These are phyloP conservation scores for Ptyas mucosa DNA, from an alignment of 2,113 vertebrate species.

Conservation along the genomic window DNA sequence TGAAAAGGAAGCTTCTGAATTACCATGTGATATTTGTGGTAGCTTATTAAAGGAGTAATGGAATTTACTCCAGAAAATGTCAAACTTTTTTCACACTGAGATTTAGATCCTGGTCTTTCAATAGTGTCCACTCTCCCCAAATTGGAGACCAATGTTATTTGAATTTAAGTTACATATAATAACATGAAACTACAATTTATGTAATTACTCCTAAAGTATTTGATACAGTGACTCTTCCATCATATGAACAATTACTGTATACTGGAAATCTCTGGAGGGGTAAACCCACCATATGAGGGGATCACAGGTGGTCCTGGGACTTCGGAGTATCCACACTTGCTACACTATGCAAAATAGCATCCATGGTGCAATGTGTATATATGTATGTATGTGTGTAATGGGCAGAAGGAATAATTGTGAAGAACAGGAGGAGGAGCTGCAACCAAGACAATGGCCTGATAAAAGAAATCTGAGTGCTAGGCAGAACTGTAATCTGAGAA, in stretches of 20 bases:
- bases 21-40: not conserved
- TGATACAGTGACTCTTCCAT: not conserved
- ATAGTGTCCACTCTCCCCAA: not conserved
- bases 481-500: not conserved
- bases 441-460: not conserved
- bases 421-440: not conserved
- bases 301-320: not conserved
- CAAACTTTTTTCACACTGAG: not conserved
- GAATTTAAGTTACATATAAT: not conserved
- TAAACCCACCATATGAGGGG: not conserved
- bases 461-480: not conserved
- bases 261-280: not conserved
- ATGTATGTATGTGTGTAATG: not conserved
- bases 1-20: not conserved
- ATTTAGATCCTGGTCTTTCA: not conserved
- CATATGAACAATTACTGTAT: not conserved
- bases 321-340: not conserved
- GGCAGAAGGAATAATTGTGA: not conserved
- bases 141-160: not conserved
- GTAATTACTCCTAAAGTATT: not conserved
- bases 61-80: not conserved
- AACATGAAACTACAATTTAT: not conserved
- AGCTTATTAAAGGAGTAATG: not conserved
- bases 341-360: not conserved
- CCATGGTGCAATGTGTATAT: not conserved